Percentiles rank a stretch among this genome's conserved stretches.
Evolutionary conservation across 2,797 vertebrate species (phyloP).

Genomic region (Darevskia mixta): DNA sequence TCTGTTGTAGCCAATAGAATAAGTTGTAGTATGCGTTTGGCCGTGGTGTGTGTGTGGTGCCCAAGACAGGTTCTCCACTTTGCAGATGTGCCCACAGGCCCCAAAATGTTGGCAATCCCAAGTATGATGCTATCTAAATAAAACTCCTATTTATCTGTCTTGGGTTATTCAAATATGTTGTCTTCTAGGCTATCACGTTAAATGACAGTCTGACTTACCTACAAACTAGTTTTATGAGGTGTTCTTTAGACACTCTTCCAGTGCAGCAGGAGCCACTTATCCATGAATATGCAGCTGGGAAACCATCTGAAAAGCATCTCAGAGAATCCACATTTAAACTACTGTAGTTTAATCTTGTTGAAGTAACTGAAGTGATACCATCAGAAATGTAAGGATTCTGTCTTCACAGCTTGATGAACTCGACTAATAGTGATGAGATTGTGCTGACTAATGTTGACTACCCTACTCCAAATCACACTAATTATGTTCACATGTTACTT

Average conservation of each 20-base stretch:
- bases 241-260: background rate
- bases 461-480: fast-evolving
- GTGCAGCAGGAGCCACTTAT: background rate
- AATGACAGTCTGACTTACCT: background rate
- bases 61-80: no score
- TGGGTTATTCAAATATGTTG: background rate
- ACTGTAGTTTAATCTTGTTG: background rate
- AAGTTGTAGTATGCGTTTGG: no score
- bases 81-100: no score
- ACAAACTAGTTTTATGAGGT: background rate
- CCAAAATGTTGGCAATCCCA: no score
- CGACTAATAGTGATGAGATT: background rate
- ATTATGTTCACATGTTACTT: background rate
- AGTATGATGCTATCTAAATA: background rate
- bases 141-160: background rate
- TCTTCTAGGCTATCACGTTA: background rate
- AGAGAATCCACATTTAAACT: background rate
- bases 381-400: background rate
- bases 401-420: background rate
- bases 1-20: no score
- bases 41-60: no score
- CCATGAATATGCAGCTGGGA: background rate
- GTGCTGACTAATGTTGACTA: fast-evolving
- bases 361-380: background rate
- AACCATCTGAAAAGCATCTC: background rate